Conservation (phyloP, 35 echinoderm and acorn worm species). For the Hemicentrotus pulcherrimus region DNA sequence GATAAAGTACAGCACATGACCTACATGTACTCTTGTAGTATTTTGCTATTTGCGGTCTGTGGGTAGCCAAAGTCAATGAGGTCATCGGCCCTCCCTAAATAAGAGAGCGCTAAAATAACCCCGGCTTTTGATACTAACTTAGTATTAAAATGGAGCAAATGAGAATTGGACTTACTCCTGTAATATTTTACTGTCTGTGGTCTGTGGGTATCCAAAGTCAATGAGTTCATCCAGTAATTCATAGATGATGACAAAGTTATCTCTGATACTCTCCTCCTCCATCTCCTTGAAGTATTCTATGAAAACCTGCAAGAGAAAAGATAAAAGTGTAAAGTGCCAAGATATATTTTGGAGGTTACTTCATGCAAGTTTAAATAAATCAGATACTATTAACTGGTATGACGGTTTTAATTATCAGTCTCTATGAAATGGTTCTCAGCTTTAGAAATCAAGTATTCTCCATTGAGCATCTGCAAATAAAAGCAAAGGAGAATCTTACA, state of each 20-base stretch:
- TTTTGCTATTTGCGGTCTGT: conserved; percentile 96
- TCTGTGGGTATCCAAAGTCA: conserved; percentile 99
- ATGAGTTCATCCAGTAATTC: conserved; percentile 95
- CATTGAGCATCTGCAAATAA: too few species aligned
- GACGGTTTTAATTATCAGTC: too few species aligned
- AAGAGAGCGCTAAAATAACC: too few species aligned
- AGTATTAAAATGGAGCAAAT: too few species aligned
- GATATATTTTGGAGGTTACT: too few species aligned
- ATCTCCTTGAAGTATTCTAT: conserved; percentile 96
- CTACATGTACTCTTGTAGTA: conserved; percentile 99
- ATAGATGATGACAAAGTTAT: conserved; percentile 99
- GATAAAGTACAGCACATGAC: neutral
- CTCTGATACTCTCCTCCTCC: conserved; percentile 98
- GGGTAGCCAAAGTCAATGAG: conserved; percentile 97
- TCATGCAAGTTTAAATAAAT: too few species aligned
- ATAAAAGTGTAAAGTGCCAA: conserved; percentile 1
- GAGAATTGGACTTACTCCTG: conserved; percentile 86
- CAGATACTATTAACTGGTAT: too few species aligned
- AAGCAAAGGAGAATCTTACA: too few species aligned
- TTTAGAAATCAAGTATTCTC: too few species aligned
- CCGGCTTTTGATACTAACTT: too few species aligned
- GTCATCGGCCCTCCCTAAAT: conserved; percentile 57
- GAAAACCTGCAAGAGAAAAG: conserved; percentile 73
- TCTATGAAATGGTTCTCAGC: too few species aligned
- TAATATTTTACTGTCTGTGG: conserved; percentile 97